Percentiles rank a stretch among this genome's conserved stretches.
Conservation (phyloP, 2,797 vertebrate species). For the Ficedula albicollis region DNA sequence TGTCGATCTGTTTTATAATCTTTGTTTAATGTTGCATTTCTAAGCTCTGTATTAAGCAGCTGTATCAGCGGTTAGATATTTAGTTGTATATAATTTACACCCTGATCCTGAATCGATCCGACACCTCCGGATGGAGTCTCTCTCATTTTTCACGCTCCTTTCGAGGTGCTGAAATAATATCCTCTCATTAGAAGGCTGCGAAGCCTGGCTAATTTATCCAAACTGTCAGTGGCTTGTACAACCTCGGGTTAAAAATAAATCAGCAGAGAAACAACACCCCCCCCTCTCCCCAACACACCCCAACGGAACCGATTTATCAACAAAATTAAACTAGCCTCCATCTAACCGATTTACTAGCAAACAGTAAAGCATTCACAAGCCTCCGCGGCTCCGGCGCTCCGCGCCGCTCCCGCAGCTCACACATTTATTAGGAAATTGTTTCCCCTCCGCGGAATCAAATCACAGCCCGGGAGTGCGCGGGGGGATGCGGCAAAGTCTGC, state of each 20-base stretch:
- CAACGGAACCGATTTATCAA: conserved; percentile 91
- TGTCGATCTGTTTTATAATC: conserved; percentile 74
- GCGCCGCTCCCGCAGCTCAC: conserved; percentile 20
- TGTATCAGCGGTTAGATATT: conserved; percentile 80
- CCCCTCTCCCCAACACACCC: conserved; percentile 56
- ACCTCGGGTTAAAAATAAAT: conserved; percentile 97
- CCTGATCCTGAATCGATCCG: conserved; percentile 93
- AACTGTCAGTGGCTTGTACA: conserved; percentile 93
- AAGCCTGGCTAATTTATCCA: conserved; percentile 95
- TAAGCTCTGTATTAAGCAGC: conserved; percentile 81
- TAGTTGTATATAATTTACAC: conserved; percentile 86
- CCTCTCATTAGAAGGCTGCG: conserved; percentile 93
- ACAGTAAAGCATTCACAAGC: conserved; percentile 59
- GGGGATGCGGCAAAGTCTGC: neutral
- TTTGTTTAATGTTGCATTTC: conserved; percentile 84
- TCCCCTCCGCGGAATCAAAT: conserved; percentile 40
- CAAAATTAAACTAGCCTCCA: conserved; percentile 90
- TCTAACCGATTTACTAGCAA: conserved; percentile 82
- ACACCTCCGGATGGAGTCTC: conserved; percentile 87
- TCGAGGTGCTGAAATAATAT: conserved; percentile 91
- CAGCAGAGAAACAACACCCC: conserved; percentile 83
- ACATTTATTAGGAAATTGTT: conserved; percentile 60
- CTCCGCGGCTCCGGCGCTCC: conserved; percentile 10
- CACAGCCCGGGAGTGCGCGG: neutral
- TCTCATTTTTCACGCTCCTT: conserved; percentile 90